Conservation (phyloP, 2,113 vertebrate genomes). For the Carassius carassius region DNA sequence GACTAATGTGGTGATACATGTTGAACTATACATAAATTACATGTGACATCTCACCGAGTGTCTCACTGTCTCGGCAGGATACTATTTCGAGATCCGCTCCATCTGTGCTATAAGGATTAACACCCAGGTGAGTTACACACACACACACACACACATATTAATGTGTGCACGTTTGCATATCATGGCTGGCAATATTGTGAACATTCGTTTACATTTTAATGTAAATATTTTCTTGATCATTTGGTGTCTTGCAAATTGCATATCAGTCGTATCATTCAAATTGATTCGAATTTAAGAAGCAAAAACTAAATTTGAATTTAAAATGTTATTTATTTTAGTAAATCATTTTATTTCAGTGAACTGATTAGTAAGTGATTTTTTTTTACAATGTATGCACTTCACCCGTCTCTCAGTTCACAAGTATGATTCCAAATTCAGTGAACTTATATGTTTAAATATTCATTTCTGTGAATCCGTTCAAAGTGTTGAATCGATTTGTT, state of each 20-base stretch:
- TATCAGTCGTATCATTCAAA: background rate
- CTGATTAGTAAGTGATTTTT: background rate
- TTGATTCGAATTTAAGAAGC: background rate
- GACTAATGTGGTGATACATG: background rate
- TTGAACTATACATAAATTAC: background rate
- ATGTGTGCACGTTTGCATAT: too few species aligned
- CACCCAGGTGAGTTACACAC: conserved; percentile 75
- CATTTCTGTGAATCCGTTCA: too few species aligned
- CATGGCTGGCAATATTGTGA: too few species aligned
- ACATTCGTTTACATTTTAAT: conserved; percentile 2
- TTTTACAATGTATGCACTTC: background rate
- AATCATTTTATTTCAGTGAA: background rate
- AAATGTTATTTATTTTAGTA: background rate
- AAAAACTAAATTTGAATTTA: background rate
- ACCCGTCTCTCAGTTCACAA: background rate
- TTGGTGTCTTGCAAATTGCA: background rate
- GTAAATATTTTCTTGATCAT: background rate
- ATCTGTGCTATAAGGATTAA: conserved; percentile 84
- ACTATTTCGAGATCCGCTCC: conserved; percentile 84
- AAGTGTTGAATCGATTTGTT: background rate
- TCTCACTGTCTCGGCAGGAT: conserved; percentile 67
- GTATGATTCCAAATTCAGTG: background rate
- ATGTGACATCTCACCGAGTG: conserved; percentile 34
- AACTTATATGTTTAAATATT: too few species aligned
- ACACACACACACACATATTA: conserved; percentile 48